Base-by-base conservation (phyloP, 2,888 invertebrate genomes). In the Drosophila histrio region DNA sequence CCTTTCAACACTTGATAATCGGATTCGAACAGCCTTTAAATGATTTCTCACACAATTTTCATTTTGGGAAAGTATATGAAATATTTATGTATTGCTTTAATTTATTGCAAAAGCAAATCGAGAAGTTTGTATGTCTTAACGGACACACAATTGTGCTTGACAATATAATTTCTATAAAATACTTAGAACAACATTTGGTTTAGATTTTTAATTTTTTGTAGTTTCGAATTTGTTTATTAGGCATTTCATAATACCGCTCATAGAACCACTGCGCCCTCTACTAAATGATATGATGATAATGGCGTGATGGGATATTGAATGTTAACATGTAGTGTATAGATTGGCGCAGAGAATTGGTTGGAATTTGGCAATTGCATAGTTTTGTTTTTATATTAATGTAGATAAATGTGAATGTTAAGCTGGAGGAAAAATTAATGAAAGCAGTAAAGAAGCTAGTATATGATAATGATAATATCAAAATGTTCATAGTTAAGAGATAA, bases 151-250 rank as follows among this genome's bases (percentile, higher is more conserved):
- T 87, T 81, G 91, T 90, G 91, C 90, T 90, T 90, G 90, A 90
- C 90, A 91, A 91, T 90, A 90, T 90, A 79, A 89, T 89, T 90
- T 90, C 68, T 56, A 83, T 68, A 71, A 69, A 63, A 72, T 67
- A 62, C 22, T 43, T 28, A 36, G 54, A 21, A 30, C 26, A 43
- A 32, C 22, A 15, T 38, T 46, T 57, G 6, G 34, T 11, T 70
- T 58, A 13, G 21, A 30, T 61, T 28, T 26, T 32, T 41, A 6
- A 5, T 21, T 49, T 54, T 13, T 46, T 41, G 21, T 41, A 36
- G 26, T 43, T 60, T 63, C 0, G 7, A 52, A 28, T 63, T 54
- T 54, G 32, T 36, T 69, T 49, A 22, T 30, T 53, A 34, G 22
- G 22, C 46, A 57, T 65, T 59, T 24, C 30, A 57, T 34, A 41